phyloP scores from a whole-genome alignment of 1,140 invertebrate genomes.

The Halyomorpha halys region DNA sequence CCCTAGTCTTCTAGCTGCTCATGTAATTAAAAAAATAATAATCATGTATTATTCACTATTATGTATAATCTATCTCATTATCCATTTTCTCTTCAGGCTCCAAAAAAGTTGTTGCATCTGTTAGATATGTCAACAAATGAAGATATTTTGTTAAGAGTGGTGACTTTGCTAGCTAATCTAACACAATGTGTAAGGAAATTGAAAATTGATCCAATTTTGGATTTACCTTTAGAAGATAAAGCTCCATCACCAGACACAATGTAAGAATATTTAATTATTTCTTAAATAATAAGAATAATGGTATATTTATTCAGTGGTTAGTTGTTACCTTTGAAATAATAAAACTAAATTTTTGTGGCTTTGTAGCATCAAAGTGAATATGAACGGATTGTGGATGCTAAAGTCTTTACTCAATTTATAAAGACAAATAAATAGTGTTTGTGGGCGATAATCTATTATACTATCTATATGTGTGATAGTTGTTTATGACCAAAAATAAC shows the following conservation, averaged over 20 bases:
- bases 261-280: conserved; percentile 32
- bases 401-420: no score
- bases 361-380: no score
- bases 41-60: background rate
- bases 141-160: conserved; percentile 42
- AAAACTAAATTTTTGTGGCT: no score
- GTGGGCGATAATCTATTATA: no score
- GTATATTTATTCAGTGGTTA: no score
- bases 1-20: conserved; percentile 48
- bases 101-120: conserved; percentile 40
- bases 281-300: no score
- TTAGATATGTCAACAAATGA: conserved; percentile 39
- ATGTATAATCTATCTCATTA: no score
- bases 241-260: conserved; percentile 50
- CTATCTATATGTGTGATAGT: no score
- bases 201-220: conserved; percentile 39
- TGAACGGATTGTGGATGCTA: no score
- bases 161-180: conserved; percentile 46
- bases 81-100: conserved; percentile 37
- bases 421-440: no score
- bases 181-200: conserved; percentile 37
- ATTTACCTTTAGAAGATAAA: conserved; percentile 44
- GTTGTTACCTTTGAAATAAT: no score
- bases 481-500: no score
- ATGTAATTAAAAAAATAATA: conserved; percentile 37